phyloP scores from a whole-genome alignment of 2,888 invertebrate species.

The Spicauda simplicius region DNA sequence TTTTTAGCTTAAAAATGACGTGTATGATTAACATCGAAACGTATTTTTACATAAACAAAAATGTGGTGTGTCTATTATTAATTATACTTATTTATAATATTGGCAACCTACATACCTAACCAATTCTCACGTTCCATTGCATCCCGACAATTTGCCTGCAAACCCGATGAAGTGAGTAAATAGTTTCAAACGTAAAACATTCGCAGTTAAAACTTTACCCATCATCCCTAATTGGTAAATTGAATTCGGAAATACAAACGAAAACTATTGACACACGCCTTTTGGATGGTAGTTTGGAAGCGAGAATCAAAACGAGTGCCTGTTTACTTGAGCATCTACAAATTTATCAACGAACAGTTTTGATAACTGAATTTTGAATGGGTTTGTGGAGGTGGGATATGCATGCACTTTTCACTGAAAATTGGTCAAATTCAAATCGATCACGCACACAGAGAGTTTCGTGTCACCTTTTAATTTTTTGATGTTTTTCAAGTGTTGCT shows the following conservation, averaged over 20 bases:
- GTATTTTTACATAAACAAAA: no score
- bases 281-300: background rate
- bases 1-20: no score
- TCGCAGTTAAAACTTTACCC: conserved; percentile 3
- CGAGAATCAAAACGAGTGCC: background rate
- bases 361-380: background rate
- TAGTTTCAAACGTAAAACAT: conserved; percentile 4
- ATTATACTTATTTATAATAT: no score
- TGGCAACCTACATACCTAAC: no score
- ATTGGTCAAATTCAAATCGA: no score
- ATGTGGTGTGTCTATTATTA: no score
- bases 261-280: conserved; percentile 4
- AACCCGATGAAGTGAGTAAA: background rate
- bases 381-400: background rate
- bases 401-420: no score
- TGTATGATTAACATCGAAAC: no score
- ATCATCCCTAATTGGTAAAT: background rate
- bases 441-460: no score
- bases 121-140: background rate
- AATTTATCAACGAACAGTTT: background rate
- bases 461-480: no score
- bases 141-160: background rate
- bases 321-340: background rate
- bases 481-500: no score
- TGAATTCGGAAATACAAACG: conserved; percentile 3